phyloP scores from a whole-genome alignment of 2,888 invertebrate species.

The Tolmerus cingulatus region DNA sequence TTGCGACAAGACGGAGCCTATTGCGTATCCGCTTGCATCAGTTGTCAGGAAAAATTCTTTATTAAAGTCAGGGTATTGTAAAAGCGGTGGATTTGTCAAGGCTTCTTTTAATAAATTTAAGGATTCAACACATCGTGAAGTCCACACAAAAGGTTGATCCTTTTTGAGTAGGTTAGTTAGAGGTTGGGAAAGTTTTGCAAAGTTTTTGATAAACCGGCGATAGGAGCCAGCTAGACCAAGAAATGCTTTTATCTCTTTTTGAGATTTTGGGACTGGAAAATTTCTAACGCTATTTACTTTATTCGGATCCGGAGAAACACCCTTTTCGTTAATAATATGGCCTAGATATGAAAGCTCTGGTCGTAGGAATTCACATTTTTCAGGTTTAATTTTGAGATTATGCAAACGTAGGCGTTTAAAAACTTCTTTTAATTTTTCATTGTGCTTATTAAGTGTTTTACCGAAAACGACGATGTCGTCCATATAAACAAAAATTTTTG shows the following conservation, averaged over 20 bases:
- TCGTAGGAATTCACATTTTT: background rate
- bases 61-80: too few species aligned
- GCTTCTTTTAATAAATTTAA: background rate
- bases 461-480: conserved; percentile 55
- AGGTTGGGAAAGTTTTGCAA: conserved; percentile 33
- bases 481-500: conserved; percentile 50
- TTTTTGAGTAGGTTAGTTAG: background rate
- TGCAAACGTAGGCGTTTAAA: conserved; percentile 49
- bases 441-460: conserved; percentile 43
- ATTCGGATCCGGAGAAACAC: conserved; percentile 37
- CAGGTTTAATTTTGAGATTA: conserved; percentile 52
- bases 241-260: conserved; percentile 51
- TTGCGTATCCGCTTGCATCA: too few species aligned
- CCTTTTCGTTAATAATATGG: conserved; percentile 53
- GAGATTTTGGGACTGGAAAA: conserved; percentile 46
- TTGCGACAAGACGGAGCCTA: too few species aligned
- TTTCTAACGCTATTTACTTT: conserved; percentile 15
- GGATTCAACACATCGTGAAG: background rate
- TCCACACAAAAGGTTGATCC: conserved; percentile 17
- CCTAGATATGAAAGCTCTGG: conserved; percentile 50
- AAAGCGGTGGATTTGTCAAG: too few species aligned
- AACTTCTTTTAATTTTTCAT: conserved; percentile 48
- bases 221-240: conserved; percentile 51
- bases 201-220: conserved; percentile 42
- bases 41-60: too few species aligned